Percentiles rank a stretch among this genome's conserved stretches.
These are phyloP conservation scores for Polypedilum vanderplanki DNA, from an alignment of 1,140 invertebrate species.

Conservation along the genomic window DNA sequence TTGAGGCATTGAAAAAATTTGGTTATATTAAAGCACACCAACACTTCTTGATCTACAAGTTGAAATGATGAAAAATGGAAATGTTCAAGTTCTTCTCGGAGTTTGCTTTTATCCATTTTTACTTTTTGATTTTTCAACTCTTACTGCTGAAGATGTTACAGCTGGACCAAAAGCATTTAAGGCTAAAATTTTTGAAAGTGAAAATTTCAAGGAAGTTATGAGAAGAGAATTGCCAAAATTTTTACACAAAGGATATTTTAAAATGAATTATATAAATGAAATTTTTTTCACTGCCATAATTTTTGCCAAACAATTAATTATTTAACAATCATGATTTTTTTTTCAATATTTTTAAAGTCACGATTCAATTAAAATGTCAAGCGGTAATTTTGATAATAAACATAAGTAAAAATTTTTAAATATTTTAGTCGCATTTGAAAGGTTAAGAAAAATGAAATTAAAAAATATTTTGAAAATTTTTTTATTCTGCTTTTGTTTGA, in stretches of 20 bases:
- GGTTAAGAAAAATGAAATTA: too few relatives aligned
- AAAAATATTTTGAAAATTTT: too few relatives aligned
- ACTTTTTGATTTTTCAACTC: neutral
- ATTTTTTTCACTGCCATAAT: too few relatives aligned
- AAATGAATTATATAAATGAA: too few relatives aligned
- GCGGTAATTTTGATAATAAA: too few relatives aligned
- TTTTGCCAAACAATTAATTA: too few relatives aligned
- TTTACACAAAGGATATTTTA: neutral
- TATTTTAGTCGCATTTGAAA: too few relatives aligned
- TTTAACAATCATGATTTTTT: too few relatives aligned
- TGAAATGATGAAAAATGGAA: conserved; percentile 14
- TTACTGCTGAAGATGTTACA: neutral
- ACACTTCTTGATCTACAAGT: neutral
- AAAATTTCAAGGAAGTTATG: neutral
- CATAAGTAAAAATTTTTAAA: too few relatives aligned
- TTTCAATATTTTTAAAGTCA: too few relatives aligned
- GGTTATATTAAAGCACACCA: neutral
- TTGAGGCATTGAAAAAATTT: neutral
- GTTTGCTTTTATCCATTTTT: neutral
- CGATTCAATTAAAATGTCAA: too few relatives aligned
- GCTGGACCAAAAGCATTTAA: neutral
- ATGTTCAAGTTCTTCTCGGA: neutral
- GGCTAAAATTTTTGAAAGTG: neutral
- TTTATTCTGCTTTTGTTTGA: too few relatives aligned
- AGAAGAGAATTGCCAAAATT: neutral